Conservation (phyloP, 2,888 invertebrate species). For the Helleia helle region DNA sequence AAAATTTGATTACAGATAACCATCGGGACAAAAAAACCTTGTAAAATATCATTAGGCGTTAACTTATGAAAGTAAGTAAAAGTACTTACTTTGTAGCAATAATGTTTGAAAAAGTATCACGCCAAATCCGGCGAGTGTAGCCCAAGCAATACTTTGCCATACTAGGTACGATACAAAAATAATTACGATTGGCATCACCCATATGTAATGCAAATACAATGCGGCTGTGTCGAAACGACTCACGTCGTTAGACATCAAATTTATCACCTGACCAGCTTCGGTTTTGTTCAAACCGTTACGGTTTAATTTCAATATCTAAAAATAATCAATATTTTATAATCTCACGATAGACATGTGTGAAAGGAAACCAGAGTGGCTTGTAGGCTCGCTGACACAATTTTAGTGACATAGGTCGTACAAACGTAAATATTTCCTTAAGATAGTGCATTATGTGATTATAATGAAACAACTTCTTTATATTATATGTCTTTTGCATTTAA, state of each 20-base stretch:
- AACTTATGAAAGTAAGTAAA: not conserved
- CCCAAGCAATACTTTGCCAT: slow-evolving; percentile 51
- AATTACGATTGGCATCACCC: slow-evolving; percentile 85
- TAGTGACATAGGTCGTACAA: too few relatives aligned
- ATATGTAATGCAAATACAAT: slow-evolving; percentile 81
- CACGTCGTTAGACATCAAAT: slow-evolving; percentile 89
- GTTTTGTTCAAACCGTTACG: slow-evolving; percentile 74
- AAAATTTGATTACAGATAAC: too few relatives aligned
- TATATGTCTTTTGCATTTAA: too few relatives aligned
- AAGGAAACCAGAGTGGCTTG: too few relatives aligned
- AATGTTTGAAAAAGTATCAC: slow-evolving; percentile 75
- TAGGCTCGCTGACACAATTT: too few relatives aligned
- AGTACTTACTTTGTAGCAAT: slow-evolving; percentile 55
- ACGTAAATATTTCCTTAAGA: too few relatives aligned
- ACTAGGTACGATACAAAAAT: slow-evolving; percentile 63
- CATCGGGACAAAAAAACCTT: too few relatives aligned
- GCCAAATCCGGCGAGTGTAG: slow-evolving; percentile 45
- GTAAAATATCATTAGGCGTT: too few relatives aligned
- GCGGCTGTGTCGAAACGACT: slow-evolving; percentile 83
- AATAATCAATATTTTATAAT: too few relatives aligned
- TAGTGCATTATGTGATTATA: too few relatives aligned
- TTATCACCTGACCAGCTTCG: slow-evolving; percentile 84
- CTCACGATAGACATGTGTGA: too few relatives aligned
- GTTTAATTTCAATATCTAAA: slow-evolving; percentile 59
- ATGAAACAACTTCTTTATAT: too few relatives aligned